Conservation (phyloP, 2,888 invertebrate species). For the Allolobophora icterica region DNA sequence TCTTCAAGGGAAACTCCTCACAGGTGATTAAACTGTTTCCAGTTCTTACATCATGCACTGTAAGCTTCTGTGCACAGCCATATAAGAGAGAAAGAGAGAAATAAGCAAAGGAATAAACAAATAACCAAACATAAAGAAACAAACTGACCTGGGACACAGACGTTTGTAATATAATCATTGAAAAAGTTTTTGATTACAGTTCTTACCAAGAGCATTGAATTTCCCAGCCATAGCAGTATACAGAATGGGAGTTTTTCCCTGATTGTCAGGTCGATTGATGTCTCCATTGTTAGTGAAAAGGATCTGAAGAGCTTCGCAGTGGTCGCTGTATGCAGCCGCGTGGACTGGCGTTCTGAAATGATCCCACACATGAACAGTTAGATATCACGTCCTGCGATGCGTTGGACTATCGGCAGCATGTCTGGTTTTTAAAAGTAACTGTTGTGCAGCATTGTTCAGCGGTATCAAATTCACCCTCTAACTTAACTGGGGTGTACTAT, state of each 20-base stretch:
- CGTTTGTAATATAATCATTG: background rate
- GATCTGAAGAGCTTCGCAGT: conserved; percentile 70
- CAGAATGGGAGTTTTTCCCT: conserved; percentile 71
- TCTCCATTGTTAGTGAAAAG: conserved; percentile 69
- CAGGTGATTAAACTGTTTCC: background rate
- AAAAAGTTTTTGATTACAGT: background rate
- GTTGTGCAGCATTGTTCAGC: no score
- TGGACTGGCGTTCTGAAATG: conserved; percentile 69
- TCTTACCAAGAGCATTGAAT: conserved; percentile 68
- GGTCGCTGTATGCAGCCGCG: conserved; percentile 71
- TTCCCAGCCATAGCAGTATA: conserved; percentile 72
- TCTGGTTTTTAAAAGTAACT: no score
- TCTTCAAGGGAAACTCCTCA: background rate
- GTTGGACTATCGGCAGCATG: background rate
- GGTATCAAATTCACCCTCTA: no score
- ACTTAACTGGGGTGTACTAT: no score
- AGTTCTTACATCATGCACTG: background rate
- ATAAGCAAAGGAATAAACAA: background rate
- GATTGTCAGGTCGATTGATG: conserved; percentile 69
- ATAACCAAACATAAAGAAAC: no score
- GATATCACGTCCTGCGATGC: background rate
- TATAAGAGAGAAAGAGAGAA: background rate
- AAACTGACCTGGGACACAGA: background rate
- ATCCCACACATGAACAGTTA: background rate
- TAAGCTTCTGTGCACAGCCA: background rate